Conservation (phyloP, 2,888 invertebrate species). For the Habroteleia sp. region DNA sequence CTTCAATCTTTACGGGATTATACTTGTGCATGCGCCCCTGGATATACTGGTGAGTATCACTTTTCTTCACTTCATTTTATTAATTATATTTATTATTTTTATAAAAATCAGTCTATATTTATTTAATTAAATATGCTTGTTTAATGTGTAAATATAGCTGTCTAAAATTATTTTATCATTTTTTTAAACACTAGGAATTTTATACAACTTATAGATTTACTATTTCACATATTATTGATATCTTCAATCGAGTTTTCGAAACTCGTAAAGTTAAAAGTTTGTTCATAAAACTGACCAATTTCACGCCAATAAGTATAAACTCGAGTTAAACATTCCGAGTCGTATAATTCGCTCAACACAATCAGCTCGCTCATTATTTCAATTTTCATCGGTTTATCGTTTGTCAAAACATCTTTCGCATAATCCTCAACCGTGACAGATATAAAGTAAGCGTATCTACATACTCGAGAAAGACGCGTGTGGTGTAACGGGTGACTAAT, state of each 20-base stretch:
- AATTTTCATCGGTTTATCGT: conserved; percentile 51
- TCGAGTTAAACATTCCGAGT: conserved; percentile 8
- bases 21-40: conserved; percentile 93
- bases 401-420: conserved; percentile 56
- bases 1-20: conserved; percentile 90
- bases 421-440: conserved; percentile 52
- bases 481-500: conserved; percentile 59
- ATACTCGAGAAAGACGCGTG: conserved; percentile 29
- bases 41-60: conserved; percentile 88
- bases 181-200: too few relatives aligned
- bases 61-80: neutral
- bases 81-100: neutral
- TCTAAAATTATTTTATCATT: too few relatives aligned
- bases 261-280: neutral
- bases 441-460: conserved; percentile 45
- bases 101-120: too few relatives aligned
- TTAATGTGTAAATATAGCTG: too few relatives aligned
- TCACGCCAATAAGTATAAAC: conserved; percentile 17
- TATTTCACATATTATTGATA: too few relatives aligned
- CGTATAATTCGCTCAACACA: conserved; percentile 17
- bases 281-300: conserved; percentile 4
- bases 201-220: too few relatives aligned
- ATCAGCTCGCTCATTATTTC: conserved; percentile 36
- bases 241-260: too few relatives aligned
- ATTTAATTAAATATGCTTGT: too few relatives aligned